Percentiles rank a stretch among this genome's conserved stretches.
Conservation (phyloP, 2,113 vertebrate species). For the Microcebus lehilahytsara region DNA sequence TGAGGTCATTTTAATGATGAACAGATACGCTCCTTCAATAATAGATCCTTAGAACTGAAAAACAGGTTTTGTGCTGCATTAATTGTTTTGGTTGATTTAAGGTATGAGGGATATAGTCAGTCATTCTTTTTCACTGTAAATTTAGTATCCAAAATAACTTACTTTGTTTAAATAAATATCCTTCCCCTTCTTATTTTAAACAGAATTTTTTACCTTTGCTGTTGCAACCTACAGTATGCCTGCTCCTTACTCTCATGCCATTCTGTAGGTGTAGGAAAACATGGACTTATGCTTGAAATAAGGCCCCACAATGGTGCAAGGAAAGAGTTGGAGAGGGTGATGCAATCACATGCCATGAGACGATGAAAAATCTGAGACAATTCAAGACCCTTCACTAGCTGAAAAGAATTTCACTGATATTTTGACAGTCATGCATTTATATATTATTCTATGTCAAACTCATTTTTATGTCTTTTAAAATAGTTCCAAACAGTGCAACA, state of each 20-base stretch:
- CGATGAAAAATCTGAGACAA: neutral
- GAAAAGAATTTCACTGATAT: neutral
- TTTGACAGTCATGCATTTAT: neutral
- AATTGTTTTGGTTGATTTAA: neutral
- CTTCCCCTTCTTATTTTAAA: neutral
- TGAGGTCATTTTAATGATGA: neutral
- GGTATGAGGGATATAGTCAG: accelerated
- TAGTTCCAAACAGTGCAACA: neutral
- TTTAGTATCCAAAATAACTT: neutral
- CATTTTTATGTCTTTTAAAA: neutral
- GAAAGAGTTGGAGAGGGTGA: neutral
- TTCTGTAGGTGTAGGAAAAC: neutral
- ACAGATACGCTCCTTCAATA: neutral
- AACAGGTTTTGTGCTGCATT: neutral
- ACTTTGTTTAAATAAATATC: neutral
- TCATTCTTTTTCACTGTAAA: neutral
- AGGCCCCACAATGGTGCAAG: neutral
- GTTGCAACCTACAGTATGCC: neutral
- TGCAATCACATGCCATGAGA: neutral
- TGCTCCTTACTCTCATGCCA: neutral
- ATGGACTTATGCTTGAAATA: neutral
- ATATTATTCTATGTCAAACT: neutral
- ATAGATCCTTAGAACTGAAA: neutral
- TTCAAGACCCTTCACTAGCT: neutral
- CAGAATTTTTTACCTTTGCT: neutral